phyloP scores from a whole-genome alignment of 2,113 vertebrate species.

The Zootoca vivipara region DNA sequence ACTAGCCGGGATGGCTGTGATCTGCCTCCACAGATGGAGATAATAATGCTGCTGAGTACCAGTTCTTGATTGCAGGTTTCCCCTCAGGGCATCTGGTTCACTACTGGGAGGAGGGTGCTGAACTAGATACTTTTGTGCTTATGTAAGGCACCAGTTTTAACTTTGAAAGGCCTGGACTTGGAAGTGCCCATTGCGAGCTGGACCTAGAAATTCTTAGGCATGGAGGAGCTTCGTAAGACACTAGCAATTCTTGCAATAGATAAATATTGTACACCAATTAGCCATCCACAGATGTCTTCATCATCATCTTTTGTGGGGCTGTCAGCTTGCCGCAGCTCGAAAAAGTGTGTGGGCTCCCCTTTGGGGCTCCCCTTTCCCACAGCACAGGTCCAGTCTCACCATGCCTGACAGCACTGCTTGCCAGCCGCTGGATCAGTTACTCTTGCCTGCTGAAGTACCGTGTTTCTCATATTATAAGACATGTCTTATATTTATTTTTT shows the following conservation, averaged over 20 bases:
- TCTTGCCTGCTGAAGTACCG: fast-evolving
- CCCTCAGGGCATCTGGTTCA: no score
- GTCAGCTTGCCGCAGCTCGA: not conserved
- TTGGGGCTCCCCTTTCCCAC: not conserved
- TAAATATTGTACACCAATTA: not conserved
- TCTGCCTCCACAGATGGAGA: no score
- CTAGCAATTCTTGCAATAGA: not conserved
- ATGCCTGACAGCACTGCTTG: not conserved
- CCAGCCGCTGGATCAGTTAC: not conserved
- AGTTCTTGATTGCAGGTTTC: no score
- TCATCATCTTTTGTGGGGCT: not conserved
- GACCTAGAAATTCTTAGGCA: not conserved
- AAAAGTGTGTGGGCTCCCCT: not conserved
- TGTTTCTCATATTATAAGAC: no score
- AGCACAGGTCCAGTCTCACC: not conserved
- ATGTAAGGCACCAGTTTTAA: not conserved
- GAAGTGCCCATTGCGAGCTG: not conserved
- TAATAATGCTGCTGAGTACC: no score
- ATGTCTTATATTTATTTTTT: no score
- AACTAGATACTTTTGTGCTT: not conserved
- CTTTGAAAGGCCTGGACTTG: not conserved
- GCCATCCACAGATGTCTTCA: not conserved
- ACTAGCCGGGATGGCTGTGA: no score
- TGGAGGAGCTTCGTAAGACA: not conserved
- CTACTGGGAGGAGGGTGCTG: no score